Evolutionary conservation across 2,888 invertebrate species (phyloP).

Genomic region (Boloria euphrosyne): DNA sequence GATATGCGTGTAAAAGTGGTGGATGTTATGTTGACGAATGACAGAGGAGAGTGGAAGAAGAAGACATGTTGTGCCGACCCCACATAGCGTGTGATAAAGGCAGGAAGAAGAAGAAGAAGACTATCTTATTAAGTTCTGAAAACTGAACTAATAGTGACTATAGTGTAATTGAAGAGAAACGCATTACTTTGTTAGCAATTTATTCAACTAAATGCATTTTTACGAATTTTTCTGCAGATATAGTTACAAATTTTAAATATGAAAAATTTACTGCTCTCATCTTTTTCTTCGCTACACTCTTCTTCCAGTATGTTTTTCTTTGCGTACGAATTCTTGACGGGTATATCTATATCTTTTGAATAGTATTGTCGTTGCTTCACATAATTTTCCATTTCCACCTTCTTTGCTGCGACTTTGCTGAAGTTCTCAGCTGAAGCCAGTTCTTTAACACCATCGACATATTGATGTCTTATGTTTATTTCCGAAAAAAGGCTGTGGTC

Average conservation of each 20-base stretch:
- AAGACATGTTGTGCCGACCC: no score
- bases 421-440: slow-evolving; percentile 66
- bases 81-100: no score
- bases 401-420: slow-evolving; percentile 57
- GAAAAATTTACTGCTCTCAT: slow-evolving; percentile 55
- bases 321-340: slow-evolving; percentile 62
- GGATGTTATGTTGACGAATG: no score
- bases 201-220: slow-evolving; percentile 44
- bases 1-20: no score
- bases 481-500: slow-evolving; percentile 62
- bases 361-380: slow-evolving; percentile 43
- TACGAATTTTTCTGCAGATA: slow-evolving; percentile 66
- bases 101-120: no score
- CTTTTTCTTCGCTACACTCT: slow-evolving; percentile 51
- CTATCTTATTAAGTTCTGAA: not conserved
- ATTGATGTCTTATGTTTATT: slow-evolving; percentile 58
- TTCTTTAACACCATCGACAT: slow-evolving; percentile 37
- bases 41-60: no score
- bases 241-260: slow-evolving; percentile 66
- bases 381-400: slow-evolving; percentile 54
- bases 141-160: not conserved
- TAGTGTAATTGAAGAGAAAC: not conserved
- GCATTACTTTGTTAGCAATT: not conserved
- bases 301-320: slow-evolving; percentile 67
- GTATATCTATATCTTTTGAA: slow-evolving; percentile 61